Percentiles rank a stretch among this genome's conserved stretches.
These are phyloP conservation scores for Pterois miles DNA, from an alignment of 2,797 vertebrate genomes.

Conservation along the genomic window DNA sequence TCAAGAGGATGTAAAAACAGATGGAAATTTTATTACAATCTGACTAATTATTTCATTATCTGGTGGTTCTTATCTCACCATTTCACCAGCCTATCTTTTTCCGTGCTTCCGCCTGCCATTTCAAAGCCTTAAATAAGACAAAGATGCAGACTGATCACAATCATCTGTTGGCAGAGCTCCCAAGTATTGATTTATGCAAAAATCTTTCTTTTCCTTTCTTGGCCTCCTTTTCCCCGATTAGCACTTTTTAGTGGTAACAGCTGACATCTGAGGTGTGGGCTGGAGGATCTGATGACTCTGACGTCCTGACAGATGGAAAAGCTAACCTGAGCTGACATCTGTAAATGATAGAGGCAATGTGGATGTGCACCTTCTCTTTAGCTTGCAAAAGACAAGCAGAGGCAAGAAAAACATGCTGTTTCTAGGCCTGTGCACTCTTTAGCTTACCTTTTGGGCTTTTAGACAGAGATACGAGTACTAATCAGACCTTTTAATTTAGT, in stretches of 20 bases:
- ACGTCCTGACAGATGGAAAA: constrained; percentile 39
- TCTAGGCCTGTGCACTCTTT: not conserved
- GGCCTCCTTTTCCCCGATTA: constrained; percentile 11
- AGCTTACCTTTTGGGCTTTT: not conserved
- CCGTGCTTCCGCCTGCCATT: not conserved
- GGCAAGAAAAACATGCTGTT: not conserved
- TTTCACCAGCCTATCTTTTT: not conserved
- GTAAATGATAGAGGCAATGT: constrained; percentile 11
- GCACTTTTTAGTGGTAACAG: constrained; percentile 19
- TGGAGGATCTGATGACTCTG: constrained; percentile 35
- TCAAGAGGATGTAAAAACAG: constrained; percentile 5
- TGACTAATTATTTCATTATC: not conserved
- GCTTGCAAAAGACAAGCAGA: not conserved
- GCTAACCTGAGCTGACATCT: constrained; percentile 23
- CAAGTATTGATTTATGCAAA: constrained; percentile 29
- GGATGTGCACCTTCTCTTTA: constrained; percentile 2
- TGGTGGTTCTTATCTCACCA: not conserved
- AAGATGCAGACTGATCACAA: not conserved
- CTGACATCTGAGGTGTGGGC: constrained; percentile 30
- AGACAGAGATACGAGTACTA: not conserved
- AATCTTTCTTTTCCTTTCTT: not conserved
- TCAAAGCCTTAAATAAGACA: not conserved
- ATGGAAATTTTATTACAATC: not conserved
- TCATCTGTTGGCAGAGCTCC: not conserved
- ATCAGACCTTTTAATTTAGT: not conserved